Evolutionary conservation across 1,140 invertebrate species (phyloP).

Genomic region (Fopius arisanus): DNA sequence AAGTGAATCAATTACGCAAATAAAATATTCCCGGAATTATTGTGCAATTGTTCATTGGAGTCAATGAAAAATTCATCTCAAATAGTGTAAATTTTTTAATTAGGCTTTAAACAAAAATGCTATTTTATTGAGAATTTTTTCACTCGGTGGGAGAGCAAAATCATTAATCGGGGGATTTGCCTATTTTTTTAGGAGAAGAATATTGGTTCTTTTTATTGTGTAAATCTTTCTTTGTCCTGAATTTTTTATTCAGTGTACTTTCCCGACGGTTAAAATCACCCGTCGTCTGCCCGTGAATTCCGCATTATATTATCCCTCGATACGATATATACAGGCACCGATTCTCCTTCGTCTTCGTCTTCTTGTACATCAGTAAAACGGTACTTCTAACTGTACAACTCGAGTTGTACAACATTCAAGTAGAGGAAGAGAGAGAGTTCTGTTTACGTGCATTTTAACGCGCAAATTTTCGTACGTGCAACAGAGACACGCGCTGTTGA

Average conservation of each 20-base stretch:
- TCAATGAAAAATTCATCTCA: too few relatives aligned
- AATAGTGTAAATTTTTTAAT: too few relatives aligned
- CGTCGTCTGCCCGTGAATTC: constrained; percentile 9
- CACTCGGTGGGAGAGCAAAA: too few relatives aligned
- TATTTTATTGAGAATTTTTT: too few relatives aligned
- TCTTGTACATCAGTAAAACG: constrained; percentile 50
- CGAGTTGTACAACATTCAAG: background rate
- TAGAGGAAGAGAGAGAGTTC: background rate
- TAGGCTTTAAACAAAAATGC: too few relatives aligned
- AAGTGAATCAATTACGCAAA: too few relatives aligned
- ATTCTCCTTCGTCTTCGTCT: constrained; percentile 17
- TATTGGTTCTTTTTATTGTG: too few relatives aligned
- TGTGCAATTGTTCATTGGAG: too few relatives aligned
- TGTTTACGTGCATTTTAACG: constrained; percentile 25
- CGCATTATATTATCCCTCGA: constrained; percentile 18
- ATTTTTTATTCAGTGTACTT: background rate
- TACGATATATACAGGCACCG: constrained; percentile 6
- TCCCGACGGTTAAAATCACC: background rate
- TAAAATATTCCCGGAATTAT: too few relatives aligned
- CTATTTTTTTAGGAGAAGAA: too few relatives aligned
- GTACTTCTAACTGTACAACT: constrained; percentile 57
- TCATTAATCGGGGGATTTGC: too few relatives aligned
- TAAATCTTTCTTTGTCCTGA: too few relatives aligned
- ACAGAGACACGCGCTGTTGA: background rate
- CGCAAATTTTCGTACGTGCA: background rate